A percentile compares a stretch with the other conserved stretches of the same genome.
Conservation (phyloP, 2,113 vertebrate species). For the Etheostoma spectabile region DNA sequence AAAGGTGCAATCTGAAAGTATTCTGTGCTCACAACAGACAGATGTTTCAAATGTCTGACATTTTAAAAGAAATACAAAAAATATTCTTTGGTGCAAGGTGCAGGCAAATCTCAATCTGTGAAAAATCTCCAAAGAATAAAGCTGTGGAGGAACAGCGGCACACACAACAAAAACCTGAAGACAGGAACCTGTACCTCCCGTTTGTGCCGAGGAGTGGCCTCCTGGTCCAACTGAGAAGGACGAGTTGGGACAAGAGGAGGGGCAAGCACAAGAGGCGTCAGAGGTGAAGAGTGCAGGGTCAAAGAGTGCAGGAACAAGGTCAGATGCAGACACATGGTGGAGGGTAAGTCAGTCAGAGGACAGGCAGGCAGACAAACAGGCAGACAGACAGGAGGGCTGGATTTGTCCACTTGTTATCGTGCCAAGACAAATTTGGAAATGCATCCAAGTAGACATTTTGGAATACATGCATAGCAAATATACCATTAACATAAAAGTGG, state of each 20-base stretch:
- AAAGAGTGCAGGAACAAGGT: constrained; percentile 55
- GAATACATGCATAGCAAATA: neutral
- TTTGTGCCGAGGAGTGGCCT: constrained; percentile 95
- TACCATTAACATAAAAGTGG: neutral
- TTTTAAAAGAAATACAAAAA: constrained; percentile 29
- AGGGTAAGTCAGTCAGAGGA: constrained; percentile 45
- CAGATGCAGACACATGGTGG: constrained; percentile 66
- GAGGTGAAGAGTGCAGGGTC: constrained; percentile 55
- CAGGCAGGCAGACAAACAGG: constrained; percentile 44
- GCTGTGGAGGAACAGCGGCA: constrained; percentile 1
- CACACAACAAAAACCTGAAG: constrained; percentile 31
- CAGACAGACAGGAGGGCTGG: constrained; percentile 39
- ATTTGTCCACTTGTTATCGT: constrained; percentile 4
- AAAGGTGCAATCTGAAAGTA: constrained; percentile 8
- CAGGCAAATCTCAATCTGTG: neutral
- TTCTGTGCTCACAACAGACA: neutral
- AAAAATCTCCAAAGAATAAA: neutral
- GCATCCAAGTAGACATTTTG: constrained; percentile 43
- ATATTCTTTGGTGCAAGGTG: constrained; percentile 3
- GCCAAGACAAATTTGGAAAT: constrained; percentile 26
- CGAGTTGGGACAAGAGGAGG: constrained; percentile 83
- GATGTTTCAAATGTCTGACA: constrained; percentile 14
- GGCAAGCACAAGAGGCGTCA: constrained; percentile 44
- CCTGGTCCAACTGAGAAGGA: constrained; percentile 92
- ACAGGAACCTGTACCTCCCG: constrained; percentile 91